A percentile compares a stretch with the other conserved stretches of the same genome.
phyloP scores from a whole-genome alignment of 2,113 vertebrate genomes.

The Antechinus stuartii region DNA sequence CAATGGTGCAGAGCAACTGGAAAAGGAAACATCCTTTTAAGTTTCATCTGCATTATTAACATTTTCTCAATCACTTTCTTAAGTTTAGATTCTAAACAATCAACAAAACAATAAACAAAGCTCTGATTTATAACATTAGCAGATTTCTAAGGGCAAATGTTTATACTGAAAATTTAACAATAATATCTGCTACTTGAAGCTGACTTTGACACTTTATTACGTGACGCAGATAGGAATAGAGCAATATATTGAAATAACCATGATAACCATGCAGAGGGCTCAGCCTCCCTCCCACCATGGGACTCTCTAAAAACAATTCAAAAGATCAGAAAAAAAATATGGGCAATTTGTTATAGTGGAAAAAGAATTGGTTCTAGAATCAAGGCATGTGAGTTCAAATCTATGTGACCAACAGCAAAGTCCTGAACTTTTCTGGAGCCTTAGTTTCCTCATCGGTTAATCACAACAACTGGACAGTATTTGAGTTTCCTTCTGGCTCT shows the following conservation, averaged over 20 bases:
- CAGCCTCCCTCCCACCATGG: background rate
- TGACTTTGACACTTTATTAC: background rate
- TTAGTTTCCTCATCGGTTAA: constrained; percentile 31
- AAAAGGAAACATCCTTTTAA: background rate
- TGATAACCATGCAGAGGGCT: background rate
- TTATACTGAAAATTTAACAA: background rate
- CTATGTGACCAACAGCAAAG: background rate
- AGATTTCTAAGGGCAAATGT: background rate
- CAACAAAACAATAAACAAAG: background rate
- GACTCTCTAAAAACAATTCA: background rate
- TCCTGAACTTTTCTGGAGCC: constrained; percentile 7
- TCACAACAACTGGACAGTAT: background rate
- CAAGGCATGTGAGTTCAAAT: background rate
- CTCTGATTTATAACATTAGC: background rate
- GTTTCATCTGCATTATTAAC: background rate
- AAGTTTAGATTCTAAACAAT: background rate
- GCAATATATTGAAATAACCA: background rate
- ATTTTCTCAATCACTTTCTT: background rate
- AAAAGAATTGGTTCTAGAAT: background rate
- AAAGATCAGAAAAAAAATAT: background rate
- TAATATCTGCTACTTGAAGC: background rate
- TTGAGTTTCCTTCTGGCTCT: background rate
- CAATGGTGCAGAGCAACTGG: background rate
- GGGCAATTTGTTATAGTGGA: background rate
- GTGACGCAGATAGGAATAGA: background rate